phyloP scores from a whole-genome alignment of 2,797 vertebrate genomes.

The Acanthiza pusilla region DNA sequence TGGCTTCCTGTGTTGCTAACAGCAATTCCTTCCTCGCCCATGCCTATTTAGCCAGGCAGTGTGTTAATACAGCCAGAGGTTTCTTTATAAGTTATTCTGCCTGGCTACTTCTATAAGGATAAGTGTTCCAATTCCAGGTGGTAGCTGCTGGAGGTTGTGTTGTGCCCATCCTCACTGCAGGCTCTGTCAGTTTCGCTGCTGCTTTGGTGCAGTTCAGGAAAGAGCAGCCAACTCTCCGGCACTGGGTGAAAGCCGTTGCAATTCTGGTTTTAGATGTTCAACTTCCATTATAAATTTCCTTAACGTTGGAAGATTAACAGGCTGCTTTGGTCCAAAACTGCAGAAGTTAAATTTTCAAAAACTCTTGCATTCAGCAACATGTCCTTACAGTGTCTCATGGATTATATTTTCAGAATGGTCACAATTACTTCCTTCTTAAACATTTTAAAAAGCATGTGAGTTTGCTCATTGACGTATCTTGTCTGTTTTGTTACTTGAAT shows the following conservation, averaged over 20 bases:
- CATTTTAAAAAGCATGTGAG: neutral
- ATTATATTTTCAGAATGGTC: neutral
- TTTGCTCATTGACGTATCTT: neutral
- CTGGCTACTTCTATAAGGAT: neutral
- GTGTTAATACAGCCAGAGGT: neutral
- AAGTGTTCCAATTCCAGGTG: neutral
- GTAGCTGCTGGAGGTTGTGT: neutral
- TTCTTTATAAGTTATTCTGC: neutral
- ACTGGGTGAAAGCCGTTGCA: neutral
- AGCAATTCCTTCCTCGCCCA: neutral
- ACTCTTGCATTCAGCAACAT: neutral
- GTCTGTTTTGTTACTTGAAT: neutral
- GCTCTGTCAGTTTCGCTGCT: fast-evolving
- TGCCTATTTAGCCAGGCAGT: neutral
- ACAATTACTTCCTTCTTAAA: neutral
- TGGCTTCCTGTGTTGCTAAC: neutral
- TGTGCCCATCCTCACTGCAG: neutral
- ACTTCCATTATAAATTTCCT: neutral
- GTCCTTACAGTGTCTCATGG: neutral
- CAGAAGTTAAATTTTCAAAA: neutral
- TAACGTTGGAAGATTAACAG: neutral
- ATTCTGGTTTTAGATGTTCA: neutral
- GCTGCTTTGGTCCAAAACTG: neutral
- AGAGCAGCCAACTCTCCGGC: neutral
- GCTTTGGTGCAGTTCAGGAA: neutral